Evolutionary conservation across 2,888 invertebrate genomes (phyloP).

Genomic region (Cantharis rustica): DNA sequence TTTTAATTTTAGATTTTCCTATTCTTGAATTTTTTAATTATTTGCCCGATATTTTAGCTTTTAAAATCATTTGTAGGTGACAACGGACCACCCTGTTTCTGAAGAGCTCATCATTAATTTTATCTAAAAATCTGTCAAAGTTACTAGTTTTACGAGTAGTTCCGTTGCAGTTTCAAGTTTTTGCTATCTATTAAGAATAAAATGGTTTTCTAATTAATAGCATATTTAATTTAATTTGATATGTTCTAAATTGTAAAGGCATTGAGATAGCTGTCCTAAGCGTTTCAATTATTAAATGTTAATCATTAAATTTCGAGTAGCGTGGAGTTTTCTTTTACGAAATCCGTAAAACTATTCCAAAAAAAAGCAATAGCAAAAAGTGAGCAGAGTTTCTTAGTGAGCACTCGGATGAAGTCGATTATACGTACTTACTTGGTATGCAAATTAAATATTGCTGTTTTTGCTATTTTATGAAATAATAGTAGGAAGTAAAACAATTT

Average conservation of each 20-base stretch:
- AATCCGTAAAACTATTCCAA: too few relatives aligned
- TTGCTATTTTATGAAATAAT: not conserved
- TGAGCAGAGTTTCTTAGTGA: too few relatives aligned
- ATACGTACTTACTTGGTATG: too few relatives aligned
- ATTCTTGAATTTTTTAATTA: not conserved
- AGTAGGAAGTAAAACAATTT: conserved; percentile 6
- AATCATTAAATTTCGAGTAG: not conserved
- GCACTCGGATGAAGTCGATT: too few relatives aligned
- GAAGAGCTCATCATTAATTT: not conserved
- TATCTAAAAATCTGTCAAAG: not conserved
- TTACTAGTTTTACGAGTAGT: not conserved
- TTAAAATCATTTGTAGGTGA: not conserved
- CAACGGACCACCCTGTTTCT: not conserved
- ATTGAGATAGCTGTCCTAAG: not conserved
- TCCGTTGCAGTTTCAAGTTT: not conserved
- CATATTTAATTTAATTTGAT: not conserved
- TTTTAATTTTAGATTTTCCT: too few relatives aligned
- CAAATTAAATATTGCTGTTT: not conserved
- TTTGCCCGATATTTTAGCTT: not conserved
- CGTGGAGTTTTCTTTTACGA: too few relatives aligned
- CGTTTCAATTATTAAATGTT: not conserved
- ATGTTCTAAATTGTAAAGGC: not conserved
- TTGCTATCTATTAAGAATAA: not conserved
- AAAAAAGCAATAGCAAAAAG: too few relatives aligned
- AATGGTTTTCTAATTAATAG: not conserved